These are phyloP conservation scores for Melanerpes aurifrons DNA, from an alignment of 2,113 vertebrate species.

Conservation along the genomic window DNA sequence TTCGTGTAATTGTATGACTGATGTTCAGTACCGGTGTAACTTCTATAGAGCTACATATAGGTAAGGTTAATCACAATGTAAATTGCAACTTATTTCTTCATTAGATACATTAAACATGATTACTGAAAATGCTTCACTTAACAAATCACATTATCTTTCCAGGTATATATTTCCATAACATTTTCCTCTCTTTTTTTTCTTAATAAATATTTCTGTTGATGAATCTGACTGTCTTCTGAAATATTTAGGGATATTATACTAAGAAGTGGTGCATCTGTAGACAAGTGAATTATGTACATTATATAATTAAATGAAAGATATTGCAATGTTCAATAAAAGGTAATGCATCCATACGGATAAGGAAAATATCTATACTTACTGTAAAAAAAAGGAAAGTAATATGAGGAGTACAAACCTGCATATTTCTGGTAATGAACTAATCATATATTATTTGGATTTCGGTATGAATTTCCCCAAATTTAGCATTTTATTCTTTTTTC, in stretches of 20 bases:
- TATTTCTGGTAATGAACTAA: accelerated
- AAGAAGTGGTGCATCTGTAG: background rate
- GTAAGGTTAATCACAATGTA: background rate
- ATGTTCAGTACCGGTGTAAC: background rate
- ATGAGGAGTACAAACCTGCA: background rate
- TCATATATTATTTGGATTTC: background rate
- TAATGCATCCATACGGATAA: background rate
- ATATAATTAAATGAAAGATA: background rate
- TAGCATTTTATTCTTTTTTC: accelerated
- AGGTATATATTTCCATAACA: background rate
- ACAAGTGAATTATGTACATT: accelerated
- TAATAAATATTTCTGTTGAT: background rate
- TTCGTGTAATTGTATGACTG: background rate
- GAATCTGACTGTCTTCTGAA: background rate
- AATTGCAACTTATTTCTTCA: background rate
- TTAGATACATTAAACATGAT: background rate
- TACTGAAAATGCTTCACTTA: background rate
- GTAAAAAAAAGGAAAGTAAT: background rate
- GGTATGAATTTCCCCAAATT: background rate
- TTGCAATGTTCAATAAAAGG: background rate
- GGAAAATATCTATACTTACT: too few relatives aligned
- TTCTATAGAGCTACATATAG: background rate
- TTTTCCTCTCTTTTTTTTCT: background rate
- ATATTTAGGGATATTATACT: background rate
- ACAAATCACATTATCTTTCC: background rate